phyloP scores from a whole-genome alignment of 2,797 vertebrate species.

The Gallinago nigripennis region DNA sequence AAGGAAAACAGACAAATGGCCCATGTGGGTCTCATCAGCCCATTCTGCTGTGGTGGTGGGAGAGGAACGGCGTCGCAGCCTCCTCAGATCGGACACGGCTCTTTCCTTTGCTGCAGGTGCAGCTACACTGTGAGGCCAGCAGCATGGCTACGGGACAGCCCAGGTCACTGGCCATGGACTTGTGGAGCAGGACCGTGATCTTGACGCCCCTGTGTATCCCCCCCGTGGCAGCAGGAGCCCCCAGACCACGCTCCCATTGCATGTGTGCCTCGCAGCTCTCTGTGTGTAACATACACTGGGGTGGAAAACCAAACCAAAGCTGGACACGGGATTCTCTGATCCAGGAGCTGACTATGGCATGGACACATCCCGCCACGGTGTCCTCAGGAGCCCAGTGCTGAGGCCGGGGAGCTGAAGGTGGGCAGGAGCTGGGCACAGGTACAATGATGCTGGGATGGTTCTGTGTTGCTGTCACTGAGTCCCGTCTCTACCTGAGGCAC shows the following conservation, averaged over 20 bases:
- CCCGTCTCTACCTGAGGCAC: background rate
- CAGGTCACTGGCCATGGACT: background rate
- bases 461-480: background rate
- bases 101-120: background rate
- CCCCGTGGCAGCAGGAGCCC: background rate
- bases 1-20: background rate
- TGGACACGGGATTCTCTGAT: background rate
- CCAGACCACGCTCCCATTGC: background rate
- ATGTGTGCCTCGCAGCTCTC: background rate
- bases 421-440: background rate
- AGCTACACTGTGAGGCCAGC: too few relatives aligned
- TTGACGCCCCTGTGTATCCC: background rate
- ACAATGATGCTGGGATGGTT: background rate
- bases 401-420: too few relatives aligned
- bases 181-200: background rate
- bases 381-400: background rate
- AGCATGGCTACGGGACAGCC: accelerated
- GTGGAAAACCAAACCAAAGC: background rate
- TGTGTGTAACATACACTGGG: background rate
- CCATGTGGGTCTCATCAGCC: background rate
- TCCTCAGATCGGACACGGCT: background rate
- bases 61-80: background rate
- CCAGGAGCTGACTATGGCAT: accelerated
- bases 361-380: accelerated
- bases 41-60: background rate